Base-by-base conservation (phyloP, 2,888 invertebrate species). In the Ochropleura plecta region DNA sequence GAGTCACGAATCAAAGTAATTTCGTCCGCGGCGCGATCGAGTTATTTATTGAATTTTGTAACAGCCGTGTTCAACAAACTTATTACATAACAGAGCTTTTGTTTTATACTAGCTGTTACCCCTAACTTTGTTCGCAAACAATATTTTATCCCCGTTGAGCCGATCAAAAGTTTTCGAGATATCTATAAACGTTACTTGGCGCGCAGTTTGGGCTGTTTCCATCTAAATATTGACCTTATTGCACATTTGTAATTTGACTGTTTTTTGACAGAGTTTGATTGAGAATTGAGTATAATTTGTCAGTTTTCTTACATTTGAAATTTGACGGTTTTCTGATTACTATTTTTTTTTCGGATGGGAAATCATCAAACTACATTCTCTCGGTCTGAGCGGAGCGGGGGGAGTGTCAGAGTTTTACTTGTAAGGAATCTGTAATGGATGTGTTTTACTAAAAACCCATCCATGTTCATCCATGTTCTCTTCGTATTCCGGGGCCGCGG, bases 1-100 rank as follows among this genome's bases (percentile, higher is more conserved):
- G 7, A 77, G 60, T 70, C 76, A 78, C 82, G 78, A 74, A 71
- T 81, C 65, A 77, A 86, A 82, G 79, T 81, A 81, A 81, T 82
- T 76, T 77, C 51, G 72, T 77, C 48, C 66, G 76, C 68, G 75
- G 71, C 78, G 73, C 72, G 62, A 77, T 70, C 68, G 66, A 77
- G 79, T 81, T 67, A 82, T 82, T 85, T 82, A 82, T 82, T 72
- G 72, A 75, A 72, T 73, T 79, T 70, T 72, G 68, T 76, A 74
- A 70, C 70, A 68, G 69, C 60, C 68, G 62, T 74, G 78, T 77
- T 82, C 70, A 40, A 68, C 79, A 81, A 86, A 84, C 81, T 82
- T 86, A 80, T 86, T 51, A 81, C 55, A 81, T 73, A 73, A 68
- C 67, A 68, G 71, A 77, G 76, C 79, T 76, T 82, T 79, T 67